Evolutionary conservation across 1,140 invertebrate genomes (phyloP).

Genomic region (Uloborus diversus): DNA sequence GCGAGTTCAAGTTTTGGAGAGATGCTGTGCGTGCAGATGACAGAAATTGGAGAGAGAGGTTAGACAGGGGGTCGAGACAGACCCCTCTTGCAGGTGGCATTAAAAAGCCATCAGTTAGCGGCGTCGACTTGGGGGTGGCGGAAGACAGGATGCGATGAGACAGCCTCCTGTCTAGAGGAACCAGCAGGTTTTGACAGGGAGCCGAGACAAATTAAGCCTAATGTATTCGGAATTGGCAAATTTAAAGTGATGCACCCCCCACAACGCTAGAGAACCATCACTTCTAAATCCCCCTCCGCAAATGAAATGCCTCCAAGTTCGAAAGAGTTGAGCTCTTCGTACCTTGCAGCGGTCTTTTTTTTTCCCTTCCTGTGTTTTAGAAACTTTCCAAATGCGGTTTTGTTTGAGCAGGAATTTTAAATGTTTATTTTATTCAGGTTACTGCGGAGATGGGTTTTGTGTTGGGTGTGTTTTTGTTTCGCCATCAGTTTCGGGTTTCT

Average conservation of each 20-base stretch:
- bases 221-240: constrained; percentile 57
- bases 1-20: constrained; percentile 48
- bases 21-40: constrained; percentile 43
- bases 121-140: constrained; percentile 11
- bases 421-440: constrained; percentile 33
- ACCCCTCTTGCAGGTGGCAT: constrained; percentile 50
- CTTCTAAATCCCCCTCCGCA: background rate
- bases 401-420: constrained; percentile 10
- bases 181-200: constrained; percentile 50
- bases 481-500: background rate
- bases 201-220: constrained; percentile 56
- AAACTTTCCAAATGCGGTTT: background rate
- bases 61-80: constrained; percentile 4
- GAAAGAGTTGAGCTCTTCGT: constrained; percentile 18
- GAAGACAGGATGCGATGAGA: constrained; percentile 39
- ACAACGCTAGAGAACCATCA: constrained; percentile 26
- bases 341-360: background rate
- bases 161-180: constrained; percentile 29
- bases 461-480: background rate
- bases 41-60: constrained; percentile 13
- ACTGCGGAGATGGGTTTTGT: background rate
- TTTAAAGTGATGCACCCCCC: constrained; percentile 52
- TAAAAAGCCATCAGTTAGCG: constrained; percentile 57
- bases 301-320: constrained; percentile 3
- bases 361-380: background rate